Evolutionary conservation across 1,140 invertebrate genomes (phyloP).

Genomic region (Drosophila kanapiae): DNA sequence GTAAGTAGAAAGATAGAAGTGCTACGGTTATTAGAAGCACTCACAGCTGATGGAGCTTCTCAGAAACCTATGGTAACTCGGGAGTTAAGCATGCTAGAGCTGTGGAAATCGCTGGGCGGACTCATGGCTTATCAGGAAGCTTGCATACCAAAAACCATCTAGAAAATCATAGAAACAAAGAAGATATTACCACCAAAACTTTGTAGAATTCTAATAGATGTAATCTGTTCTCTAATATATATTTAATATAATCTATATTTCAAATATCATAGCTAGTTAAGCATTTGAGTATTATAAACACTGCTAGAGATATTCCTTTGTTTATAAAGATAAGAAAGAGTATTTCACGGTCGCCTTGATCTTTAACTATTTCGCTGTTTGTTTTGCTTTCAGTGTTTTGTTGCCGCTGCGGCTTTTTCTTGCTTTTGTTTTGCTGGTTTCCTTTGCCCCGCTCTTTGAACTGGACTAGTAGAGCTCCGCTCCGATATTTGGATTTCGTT

Average conservation of each 20-base stretch:
- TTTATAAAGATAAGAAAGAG: neutral
- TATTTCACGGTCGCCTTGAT: neutral
- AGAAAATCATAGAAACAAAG: neutral
- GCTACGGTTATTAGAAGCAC: no score
- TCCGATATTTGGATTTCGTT: slow-evolving; percentile 26
- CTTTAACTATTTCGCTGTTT: slow-evolving; percentile 9
- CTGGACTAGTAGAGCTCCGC: slow-evolving; percentile 36
- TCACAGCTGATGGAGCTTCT: no score
- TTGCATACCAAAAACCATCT: neutral
- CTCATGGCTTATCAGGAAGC: neutral
- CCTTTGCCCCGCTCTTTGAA: slow-evolving; percentile 36
- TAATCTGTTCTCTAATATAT: neutral
- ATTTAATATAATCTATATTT: no score
- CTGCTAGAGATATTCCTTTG: neutral
- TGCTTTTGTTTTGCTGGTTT: slow-evolving; percentile 42
- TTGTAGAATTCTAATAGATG: neutral
- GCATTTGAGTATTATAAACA: neutral
- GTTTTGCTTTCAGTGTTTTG: slow-evolving; percentile 38
- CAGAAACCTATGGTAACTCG: no score
- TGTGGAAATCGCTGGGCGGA: neutral
- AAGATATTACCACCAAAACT: neutral
- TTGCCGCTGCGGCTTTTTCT: slow-evolving; percentile 38
- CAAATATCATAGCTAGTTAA: neutral
- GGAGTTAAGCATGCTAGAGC: neutral
- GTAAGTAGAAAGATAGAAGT: no score